phyloP scores from a whole-genome alignment of 2,113 vertebrate species.

The Oncorhynchus keta region DNA sequence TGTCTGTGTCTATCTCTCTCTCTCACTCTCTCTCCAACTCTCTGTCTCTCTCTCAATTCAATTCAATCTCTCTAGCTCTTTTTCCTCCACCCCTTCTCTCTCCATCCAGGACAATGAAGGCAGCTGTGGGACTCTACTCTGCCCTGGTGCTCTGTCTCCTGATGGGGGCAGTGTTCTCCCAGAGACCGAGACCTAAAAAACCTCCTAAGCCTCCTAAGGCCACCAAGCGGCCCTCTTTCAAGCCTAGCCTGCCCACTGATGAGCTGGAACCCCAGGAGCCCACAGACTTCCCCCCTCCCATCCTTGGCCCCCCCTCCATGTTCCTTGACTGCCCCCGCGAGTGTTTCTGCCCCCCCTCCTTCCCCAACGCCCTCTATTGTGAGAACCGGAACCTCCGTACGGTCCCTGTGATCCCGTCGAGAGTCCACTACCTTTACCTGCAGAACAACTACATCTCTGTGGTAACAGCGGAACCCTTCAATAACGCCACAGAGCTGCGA shows the following conservation, averaged over 20 bases:
- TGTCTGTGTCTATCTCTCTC: too few species aligned
- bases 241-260: constrained; percentile 45
- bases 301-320: constrained; percentile 82
- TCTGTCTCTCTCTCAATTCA: too few species aligned
- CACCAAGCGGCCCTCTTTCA: constrained; percentile 51
- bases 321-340: constrained; percentile 88
- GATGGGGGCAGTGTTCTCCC: constrained; percentile 67
- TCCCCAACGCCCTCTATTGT: constrained; percentile 90
- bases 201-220: constrained; percentile 38
- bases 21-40: too few species aligned
- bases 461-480: constrained; percentile 84
- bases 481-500: constrained; percentile 82
- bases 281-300: constrained; percentile 89
- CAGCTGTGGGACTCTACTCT: constrained; percentile 73
- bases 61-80: too few species aligned
- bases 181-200: constrained; percentile 62
- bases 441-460: constrained; percentile 96
- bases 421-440: constrained; percentile 91
- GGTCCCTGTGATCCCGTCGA: constrained; percentile 84
- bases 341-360: constrained; percentile 84
- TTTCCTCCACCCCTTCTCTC: neutral
- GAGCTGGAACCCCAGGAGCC: constrained; percentile 76
- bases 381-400: constrained; percentile 93
- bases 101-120: constrained; percentile 82
- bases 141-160: constrained; percentile 79